Evolutionary conservation across 2,888 invertebrate species (phyloP), one percentile per base, ranked within the genome.

Genomic region (Mythimna loreyi): DNA sequence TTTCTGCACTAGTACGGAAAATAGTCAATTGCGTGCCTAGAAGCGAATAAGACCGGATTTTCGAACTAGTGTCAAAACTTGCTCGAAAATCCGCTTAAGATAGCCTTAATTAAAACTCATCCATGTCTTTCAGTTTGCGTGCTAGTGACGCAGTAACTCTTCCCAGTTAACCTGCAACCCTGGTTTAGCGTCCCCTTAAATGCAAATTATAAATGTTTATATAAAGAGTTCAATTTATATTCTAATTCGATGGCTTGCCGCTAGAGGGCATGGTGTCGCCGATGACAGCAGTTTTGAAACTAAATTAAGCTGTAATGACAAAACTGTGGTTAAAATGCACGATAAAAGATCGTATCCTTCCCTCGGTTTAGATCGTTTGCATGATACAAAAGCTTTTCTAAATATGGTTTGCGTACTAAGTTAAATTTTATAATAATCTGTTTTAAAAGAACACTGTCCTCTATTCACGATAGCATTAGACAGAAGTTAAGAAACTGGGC

Each of bases 211-310:
- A 93, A 92, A 92, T 93, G 92, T 92, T 93, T 93, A 91, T 93
- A 91, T 93, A 93, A 93, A 94, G 93, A 93, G 92, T 94, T 93
- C 94, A 92, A 94, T 94, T 93, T 94, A 93, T 93, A 94, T 94
- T 94, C 91, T 93, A 94, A 94, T 93, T 87, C 89, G 84, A 93
- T 92, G 88, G 90, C 89, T 89, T 88, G 82, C 88, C 90, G 89
- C 90, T 88, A 89, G 89, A 89, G 90, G 90, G 90, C 86, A 83
- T 82, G 85, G 88, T 89, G 89, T 89, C 85, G 82, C 65, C 76
- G 83, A 85, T 86, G 89, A 87, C 87, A 85, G 79, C 85, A 86
- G 66, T 85, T 85, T 85, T 87, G 75, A 67, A 84, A 88, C 86
- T 90, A 89, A 91, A 90, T 88, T 89, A 87, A 87, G 67, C 72